Percentiles rank a stretch among this genome's conserved stretches.
phyloP scores from a whole-genome alignment of 1,140 invertebrate species.

The Drosophila watanabei region DNA sequence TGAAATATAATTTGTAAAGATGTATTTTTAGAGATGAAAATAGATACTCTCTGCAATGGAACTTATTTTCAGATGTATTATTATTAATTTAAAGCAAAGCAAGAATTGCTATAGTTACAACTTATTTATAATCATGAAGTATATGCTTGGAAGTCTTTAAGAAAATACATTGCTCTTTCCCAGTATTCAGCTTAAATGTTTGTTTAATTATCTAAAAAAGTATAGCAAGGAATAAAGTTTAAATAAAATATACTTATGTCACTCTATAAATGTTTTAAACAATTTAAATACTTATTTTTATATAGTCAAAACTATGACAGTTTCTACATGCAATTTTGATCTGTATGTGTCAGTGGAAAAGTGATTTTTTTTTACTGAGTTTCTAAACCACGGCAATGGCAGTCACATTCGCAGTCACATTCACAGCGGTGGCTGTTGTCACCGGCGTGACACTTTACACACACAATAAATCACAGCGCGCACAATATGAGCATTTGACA shows the following conservation, averaged over 20 bases:
- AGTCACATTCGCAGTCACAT: constrained; percentile 49
- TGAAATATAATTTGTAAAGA: too few relatives aligned
- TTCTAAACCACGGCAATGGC: constrained; percentile 13
- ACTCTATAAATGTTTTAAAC: background rate
- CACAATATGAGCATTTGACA: constrained; percentile 45
- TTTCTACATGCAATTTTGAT: constrained; percentile 9
- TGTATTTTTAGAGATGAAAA: too few relatives aligned
- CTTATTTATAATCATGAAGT: background rate
- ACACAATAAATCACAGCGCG: constrained; percentile 74
- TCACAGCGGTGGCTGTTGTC: constrained; percentile 78
- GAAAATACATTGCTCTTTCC: too few relatives aligned
- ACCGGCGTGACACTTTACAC: constrained; percentile 79
- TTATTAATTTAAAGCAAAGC: too few relatives aligned
- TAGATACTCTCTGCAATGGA: too few relatives aligned
- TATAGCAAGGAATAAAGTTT: background rate
- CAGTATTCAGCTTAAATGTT: too few relatives aligned
- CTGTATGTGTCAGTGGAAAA: background rate
- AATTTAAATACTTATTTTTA: background rate
- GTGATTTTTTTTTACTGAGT: background rate
- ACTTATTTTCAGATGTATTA: too few relatives aligned
- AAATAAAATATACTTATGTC: background rate
- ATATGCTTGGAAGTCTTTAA: background rate
- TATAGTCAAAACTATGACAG: background rate
- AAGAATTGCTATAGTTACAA: too few relatives aligned
- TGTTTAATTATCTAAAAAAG: background rate